Base-by-base conservation (phyloP, 2,888 invertebrate species). In the Pimpla rufipes region DNA sequence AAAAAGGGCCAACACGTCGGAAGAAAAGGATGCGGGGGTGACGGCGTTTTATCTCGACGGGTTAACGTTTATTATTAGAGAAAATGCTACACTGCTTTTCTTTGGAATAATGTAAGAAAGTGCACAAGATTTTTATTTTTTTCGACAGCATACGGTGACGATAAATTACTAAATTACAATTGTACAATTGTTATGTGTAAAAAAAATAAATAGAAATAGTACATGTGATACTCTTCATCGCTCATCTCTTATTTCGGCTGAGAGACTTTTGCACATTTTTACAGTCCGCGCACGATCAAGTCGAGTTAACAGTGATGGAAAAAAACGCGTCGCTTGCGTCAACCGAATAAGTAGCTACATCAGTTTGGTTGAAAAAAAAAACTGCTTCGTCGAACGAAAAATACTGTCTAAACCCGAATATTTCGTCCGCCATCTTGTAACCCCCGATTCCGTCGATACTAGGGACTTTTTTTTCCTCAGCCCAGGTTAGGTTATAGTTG, bases 61-160 rank as follows among this genome's bases (percentile, higher is more conserved):
- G 83, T 82, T 87, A 90, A 88, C 87, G 84, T 91, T 90, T 91
- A 91, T 90, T 90, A 88, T 88, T 83, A 86, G 88, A 90, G 89
- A 90, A 90, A 90, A 90, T 88, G 88, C 88, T 91, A 91, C 91
- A 91, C 90, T 89, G 86, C 85, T 89, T 88, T 74, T 90, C 89
- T 90, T 91, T 90, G 90, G 88, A 87, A 89, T 90, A 90, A 88
- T 89, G 89, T 90, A 90, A 88, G 90, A 90, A 90, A 91, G 89
- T 91, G 89, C 89, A 88, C 87, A 88, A 83, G 77, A 85, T 84
- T 88, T 83, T 55, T 55, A 5, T 29, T 29, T 29, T 52, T 52
- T 55, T 55, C 37, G 87, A 89, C 87, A 88, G 88, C 88, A 86
- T 88, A 84, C 84, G 85, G 86, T 87, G 87, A 84, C 87, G 87